Base-by-base conservation (phyloP, 2,888 invertebrate species). In the Drosophila aldrichi region DNA sequence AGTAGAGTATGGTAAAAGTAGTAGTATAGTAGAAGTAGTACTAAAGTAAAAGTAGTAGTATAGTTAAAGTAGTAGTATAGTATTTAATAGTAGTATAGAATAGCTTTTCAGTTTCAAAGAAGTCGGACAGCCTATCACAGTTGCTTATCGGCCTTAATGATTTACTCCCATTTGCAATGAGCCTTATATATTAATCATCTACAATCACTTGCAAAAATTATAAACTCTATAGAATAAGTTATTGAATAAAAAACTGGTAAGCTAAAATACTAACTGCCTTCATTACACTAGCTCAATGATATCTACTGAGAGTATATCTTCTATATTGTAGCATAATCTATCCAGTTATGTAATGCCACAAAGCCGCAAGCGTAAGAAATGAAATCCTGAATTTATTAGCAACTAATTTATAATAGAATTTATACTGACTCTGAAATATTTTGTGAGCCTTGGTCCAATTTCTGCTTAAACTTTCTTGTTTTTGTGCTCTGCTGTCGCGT, bases 371-470 rank as follows among this genome's bases (percentile, higher is more conserved):
- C 2, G 1, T 22, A 18, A 3, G 12, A 12, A 49, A 12, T 3
- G 18, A 32, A 18, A 3, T 20, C 14, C 2, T 32, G 16, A 66
- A 36, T 22, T 32, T 55, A 38, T 29, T 49, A 18, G 18, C 14
- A 48, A 48, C 29, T 40, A 38, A 32, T 68, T 56, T 41, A 48
- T 44, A 48, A 51, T 52, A 20, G 12, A 18, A 58, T 25, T 70
- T 41, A 22, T 49, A 51, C 10, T 44, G 46, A 29, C 59, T 34
- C 10, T 36, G 40, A 38, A 56, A 74, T 65, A 49, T 41, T 68
- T 63, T 43, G 40, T 49, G 43, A 52, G 63, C 48, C 56, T 49
- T 56, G 49, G 20, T 22, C 44, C 57, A 65, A 44, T 66, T 62
- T 43, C 49, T 55, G 60, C 61, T 54, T 56, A 22, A 20, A 32